A percentile compares a stretch with the other conserved stretches of the same genome.
These are phyloP conservation scores for Synanthedon myopaeformis DNA, from an alignment of 2,888 invertebrate species.

Conservation along the genomic window DNA sequence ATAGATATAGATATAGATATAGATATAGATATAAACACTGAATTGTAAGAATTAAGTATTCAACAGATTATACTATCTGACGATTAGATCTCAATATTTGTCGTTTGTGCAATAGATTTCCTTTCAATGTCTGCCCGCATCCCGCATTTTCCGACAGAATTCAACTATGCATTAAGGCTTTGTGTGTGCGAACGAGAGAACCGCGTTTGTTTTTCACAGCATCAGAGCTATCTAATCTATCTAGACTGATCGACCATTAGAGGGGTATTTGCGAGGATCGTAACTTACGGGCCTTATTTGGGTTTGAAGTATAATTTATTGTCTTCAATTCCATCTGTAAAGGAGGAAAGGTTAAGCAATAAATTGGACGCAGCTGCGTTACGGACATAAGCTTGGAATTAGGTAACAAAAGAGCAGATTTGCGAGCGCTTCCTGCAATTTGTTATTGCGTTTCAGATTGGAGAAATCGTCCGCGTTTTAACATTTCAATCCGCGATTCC, in stretches of 20 bases:
- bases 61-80: no score
- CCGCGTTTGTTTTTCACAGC: slow-evolving; percentile 20
- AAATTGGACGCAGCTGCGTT: slow-evolving; percentile 59
- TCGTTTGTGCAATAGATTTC: background rate
- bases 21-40: no score
- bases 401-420: slow-evolving; percentile 59
- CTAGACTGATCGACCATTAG: slow-evolving; percentile 53
- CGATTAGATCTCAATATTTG: background rate
- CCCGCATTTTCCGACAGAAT: background rate
- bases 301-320: slow-evolving; percentile 69
- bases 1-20: no score
- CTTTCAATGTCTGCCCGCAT: background rate
- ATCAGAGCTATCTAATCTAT: slow-evolving; percentile 43
- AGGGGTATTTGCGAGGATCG: slow-evolving; percentile 43
- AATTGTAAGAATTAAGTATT: no score
- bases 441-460: slow-evolving; percentile 7
- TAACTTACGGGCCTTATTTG: slow-evolving; percentile 63
- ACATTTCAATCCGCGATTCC: background rate
- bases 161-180: background rate
- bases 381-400: slow-evolving; percentile 58
- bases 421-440: slow-evolving; percentile 33
- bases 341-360: slow-evolving; percentile 63
- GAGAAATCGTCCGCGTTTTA: slow-evolving; percentile 5
- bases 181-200: slow-evolving; percentile 1
- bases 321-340: slow-evolving; percentile 63